phyloP scores from a whole-genome alignment of 2,797 vertebrate species.

The Chromis chromis region DNA sequence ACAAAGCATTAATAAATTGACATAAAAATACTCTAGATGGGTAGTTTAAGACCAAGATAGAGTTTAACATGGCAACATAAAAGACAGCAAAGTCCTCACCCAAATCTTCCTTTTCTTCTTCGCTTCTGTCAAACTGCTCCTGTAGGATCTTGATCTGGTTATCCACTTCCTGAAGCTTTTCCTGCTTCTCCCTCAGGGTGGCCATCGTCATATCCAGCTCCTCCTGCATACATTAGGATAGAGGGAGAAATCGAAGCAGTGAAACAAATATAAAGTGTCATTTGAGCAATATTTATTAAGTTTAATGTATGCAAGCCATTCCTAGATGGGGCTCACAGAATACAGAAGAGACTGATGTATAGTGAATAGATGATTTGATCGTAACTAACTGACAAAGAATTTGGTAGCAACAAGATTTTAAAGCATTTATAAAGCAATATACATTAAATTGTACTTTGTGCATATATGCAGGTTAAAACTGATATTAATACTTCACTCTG shows the following conservation, averaged over 20 bases:
- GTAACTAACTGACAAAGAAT: background rate
- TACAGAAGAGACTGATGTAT: background rate
- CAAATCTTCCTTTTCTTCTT: conserved; percentile 87
- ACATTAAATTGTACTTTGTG: background rate
- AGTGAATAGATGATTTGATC: background rate
- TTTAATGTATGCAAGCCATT: background rate
- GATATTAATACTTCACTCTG: background rate
- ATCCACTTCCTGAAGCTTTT: conserved; percentile 86
- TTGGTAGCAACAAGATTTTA: background rate
- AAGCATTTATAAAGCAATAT: background rate
- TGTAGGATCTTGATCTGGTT: conserved; percentile 85
- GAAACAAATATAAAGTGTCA: background rate
- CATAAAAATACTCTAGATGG: background rate
- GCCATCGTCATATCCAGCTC: conserved; percentile 88
- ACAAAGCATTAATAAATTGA: background rate
- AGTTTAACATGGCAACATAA: background rate
- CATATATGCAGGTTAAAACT: background rate
- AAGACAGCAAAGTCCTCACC: conserved; percentile 69
- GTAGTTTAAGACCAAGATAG: background rate
- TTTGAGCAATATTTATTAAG: background rate
- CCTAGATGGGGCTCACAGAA: background rate
- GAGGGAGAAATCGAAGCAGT: background rate
- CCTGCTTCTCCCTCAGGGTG: conserved; percentile 87
- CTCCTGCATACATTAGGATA: conserved; percentile 70
- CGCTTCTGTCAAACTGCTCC: conserved; percentile 85